Conservation (phyloP, 2,888 invertebrate genomes). For the Trichogramma dendrolimi region DNA sequence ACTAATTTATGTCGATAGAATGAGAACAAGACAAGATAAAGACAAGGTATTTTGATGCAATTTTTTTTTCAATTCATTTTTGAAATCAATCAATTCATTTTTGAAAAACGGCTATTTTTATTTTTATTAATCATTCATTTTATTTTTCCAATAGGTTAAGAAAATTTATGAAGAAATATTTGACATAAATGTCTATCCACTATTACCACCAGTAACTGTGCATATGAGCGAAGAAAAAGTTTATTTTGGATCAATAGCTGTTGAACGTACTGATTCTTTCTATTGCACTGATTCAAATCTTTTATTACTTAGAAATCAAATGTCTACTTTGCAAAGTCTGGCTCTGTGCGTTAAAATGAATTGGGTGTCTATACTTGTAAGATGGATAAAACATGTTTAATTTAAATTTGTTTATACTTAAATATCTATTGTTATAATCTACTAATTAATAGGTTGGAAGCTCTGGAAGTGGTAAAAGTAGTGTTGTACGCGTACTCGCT, state of each 20-base stretch:
- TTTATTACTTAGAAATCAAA: constrained; percentile 58
- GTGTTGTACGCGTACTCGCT: constrained; percentile 71
- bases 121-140: constrained; percentile 4
- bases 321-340: constrained; percentile 70
- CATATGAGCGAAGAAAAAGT: constrained; percentile 60
- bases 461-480: constrained; percentile 76
- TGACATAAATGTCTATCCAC: constrained; percentile 50
- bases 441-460: constrained; percentile 61
- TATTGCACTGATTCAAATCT: constrained; percentile 50
- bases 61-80: constrained; percentile 20
- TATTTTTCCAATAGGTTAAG: constrained; percentile 38
- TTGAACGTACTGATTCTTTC: constrained; percentile 51
- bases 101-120: neutral
- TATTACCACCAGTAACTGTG: constrained; percentile 56
- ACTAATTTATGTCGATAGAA: constrained; percentile 80
- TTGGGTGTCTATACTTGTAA: constrained; percentile 86
- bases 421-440: constrained; percentile 1
- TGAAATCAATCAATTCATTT: neutral
- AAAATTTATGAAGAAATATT: constrained; percentile 54
- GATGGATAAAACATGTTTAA: constrained; percentile 35
- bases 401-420: neutral
- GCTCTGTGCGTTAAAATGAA: constrained; percentile 84
- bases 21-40: constrained; percentile 77
- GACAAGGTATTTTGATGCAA: constrained; percentile 55
- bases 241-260: constrained; percentile 64